These are phyloP conservation scores for Ephialtes manifestator DNA, from an alignment of 2,888 invertebrate species.

Conservation along the genomic window DNA sequence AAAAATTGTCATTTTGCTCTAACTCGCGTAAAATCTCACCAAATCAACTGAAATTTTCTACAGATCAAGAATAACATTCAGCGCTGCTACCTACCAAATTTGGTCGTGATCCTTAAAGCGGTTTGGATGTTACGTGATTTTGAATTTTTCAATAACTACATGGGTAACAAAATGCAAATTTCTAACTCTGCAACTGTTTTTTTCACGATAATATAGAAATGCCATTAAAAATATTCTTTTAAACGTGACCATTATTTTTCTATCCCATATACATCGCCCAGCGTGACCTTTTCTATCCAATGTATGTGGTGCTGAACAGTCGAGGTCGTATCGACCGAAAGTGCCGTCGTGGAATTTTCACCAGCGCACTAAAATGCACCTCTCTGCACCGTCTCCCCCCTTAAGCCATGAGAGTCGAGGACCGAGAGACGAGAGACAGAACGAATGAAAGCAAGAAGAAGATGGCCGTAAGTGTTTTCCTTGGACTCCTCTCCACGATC, in stretches of 20 bases:
- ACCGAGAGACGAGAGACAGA: conserved; percentile 27
- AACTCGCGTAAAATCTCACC: no score
- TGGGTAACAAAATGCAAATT: no score
- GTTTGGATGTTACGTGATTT: no score
- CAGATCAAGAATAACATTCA: no score
- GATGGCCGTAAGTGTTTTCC: conserved; percentile 40
- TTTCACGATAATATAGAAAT: background rate
- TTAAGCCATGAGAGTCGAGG: background rate
- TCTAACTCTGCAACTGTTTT: no score
- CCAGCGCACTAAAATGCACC: conserved; percentile 8
- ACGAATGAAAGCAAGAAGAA: conserved; percentile 29
- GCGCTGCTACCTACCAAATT: no score
- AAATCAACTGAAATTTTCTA: no score
- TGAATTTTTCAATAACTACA: no score
- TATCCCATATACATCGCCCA: background rate
- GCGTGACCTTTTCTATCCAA: background rate
- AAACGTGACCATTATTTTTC: background rate
- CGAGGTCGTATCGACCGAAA: conserved; percentile 32
- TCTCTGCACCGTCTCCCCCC: background rate
- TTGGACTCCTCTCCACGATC: conserved; percentile 42
- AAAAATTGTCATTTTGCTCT: no score
- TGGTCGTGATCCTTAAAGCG: no score
- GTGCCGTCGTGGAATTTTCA: conserved; percentile 29
- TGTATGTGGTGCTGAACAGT: background rate
- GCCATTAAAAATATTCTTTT: background rate